Evolutionary conservation across 2,888 invertebrate genomes (phyloP), one percentile per base, ranked within the genome.

Genomic region (Drosophila paucipuncta): DNA sequence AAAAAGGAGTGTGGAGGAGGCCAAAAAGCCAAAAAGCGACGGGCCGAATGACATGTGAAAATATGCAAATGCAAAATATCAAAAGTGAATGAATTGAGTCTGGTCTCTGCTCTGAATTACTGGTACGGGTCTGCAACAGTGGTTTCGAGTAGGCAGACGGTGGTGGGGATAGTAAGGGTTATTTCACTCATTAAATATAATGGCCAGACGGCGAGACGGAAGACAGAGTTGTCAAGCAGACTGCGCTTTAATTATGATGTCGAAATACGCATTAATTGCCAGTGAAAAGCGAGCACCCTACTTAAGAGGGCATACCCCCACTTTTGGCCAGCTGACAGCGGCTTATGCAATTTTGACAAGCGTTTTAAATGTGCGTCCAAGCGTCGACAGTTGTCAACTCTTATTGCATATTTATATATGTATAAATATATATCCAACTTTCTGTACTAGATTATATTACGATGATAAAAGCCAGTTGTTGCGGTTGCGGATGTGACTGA

Each of bases 221-320:
- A 82, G 89, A 82, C 73, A 22, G 13, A 47, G 89, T 78, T 82
- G 82, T 68, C 73, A 77, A 67, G 69, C 71, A 69, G 70, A 74
- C 63, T 76, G 73, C 63, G 73, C 83, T 83, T 89, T 89, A 88
- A 90, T 88, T 88, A 88, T 90, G 90, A 85, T 88, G 88, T 88
- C 90, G 90, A 88, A 88, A 88, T 83, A 88, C 88, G 72, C 89
- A 86, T 89, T 89, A 90, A 90, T 90, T 90, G 85, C 75, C 78
- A 76, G 76, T 73, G 86, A 82, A 85, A 85, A 68, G 80, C 68
- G 69, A 68, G 84, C 75, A 62, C 71, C 68, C 54, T 60, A 59
- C 67, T 68, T 28, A n/a, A 43, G 18, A 7, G 50, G 52, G 53
- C 31, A 37, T 52, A 69, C 68, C 68, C 59, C 64, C 39, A 13